A percentile compares a stretch with the other conserved stretches of the same genome.
These are phyloP conservation scores for Parus major DNA, from an alignment of 2,113 vertebrate species.

Conservation along the genomic window DNA sequence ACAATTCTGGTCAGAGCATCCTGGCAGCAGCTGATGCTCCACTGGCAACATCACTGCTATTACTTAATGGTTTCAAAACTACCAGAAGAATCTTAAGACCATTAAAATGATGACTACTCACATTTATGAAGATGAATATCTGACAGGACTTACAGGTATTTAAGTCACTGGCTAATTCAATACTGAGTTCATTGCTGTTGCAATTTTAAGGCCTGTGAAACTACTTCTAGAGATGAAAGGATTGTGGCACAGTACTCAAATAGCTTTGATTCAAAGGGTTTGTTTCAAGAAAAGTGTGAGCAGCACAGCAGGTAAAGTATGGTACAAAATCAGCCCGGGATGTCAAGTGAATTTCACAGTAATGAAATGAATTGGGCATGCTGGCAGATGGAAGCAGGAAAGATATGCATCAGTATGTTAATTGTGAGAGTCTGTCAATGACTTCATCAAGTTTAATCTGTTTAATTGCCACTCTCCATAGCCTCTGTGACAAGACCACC, in stretches of 20 bases:
- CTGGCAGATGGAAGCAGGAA: constrained; percentile 47
- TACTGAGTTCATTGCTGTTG: not conserved
- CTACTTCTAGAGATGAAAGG: not conserved
- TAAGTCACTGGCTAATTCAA: not conserved
- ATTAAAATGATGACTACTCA: not conserved
- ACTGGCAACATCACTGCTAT: not conserved
- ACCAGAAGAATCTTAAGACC: not conserved
- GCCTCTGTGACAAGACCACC: constrained; percentile 24
- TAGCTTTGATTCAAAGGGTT: not conserved
- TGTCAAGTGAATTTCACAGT: constrained; percentile 1
- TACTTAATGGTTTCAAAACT: not conserved
- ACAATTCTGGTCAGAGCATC: not conserved
- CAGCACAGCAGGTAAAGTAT: not conserved
- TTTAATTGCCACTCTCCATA: not conserved
- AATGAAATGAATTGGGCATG: constrained; percentile 6
- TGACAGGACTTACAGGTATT: not conserved
- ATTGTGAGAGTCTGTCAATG: constrained; percentile 32
- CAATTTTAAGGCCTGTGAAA: not conserved
- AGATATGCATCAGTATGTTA: constrained; percentile 37
- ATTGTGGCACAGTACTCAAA: not conserved
- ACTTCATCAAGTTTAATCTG: constrained; percentile 52
- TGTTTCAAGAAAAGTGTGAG: not conserved
- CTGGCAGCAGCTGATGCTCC: not conserved
- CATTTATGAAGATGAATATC: not conserved
- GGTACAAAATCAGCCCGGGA: not conserved